Percentiles rank a stretch among this genome's conserved stretches.
These are phyloP conservation scores for Meiosimyza platycephala DNA, from an alignment of 2,888 invertebrate genomes.

Conservation along the genomic window DNA sequence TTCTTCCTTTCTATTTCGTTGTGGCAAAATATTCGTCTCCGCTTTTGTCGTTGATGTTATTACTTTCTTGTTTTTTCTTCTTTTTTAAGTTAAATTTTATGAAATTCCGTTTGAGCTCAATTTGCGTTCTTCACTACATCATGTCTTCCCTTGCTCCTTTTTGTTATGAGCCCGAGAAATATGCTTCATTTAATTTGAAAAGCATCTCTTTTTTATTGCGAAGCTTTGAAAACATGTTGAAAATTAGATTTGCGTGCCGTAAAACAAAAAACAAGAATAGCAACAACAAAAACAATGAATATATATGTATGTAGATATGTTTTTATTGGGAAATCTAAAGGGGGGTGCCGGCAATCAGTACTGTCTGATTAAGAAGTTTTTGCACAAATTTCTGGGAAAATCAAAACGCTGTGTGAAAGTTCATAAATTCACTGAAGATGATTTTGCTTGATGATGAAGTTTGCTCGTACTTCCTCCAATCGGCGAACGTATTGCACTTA, in stretches of 20 bases:
- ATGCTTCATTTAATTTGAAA: conserved; percentile 40
- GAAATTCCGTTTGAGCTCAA: conserved; percentile 33
- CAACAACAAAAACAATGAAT: neutral
- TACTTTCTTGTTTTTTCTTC: neutral
- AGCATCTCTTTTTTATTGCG: conserved; percentile 10
- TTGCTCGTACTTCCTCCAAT: too few species aligned
- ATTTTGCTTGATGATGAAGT: too few species aligned
- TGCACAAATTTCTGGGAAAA: too few species aligned
- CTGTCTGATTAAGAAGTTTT: too few species aligned
- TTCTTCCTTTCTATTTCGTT: neutral
- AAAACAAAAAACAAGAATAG: conserved; percentile 8
- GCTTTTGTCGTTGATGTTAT: neutral
- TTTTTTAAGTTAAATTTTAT: conserved; percentile 6
- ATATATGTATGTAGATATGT: too few species aligned
- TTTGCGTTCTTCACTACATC: conserved; percentile 11
- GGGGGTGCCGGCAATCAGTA: too few species aligned
- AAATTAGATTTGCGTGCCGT: conserved; percentile 1
- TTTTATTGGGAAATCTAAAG: too few species aligned
- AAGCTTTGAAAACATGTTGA: conserved; percentile 21
- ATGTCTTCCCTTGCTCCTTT: conserved; percentile 1
- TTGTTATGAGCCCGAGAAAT: conserved; percentile 31
- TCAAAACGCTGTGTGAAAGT: too few species aligned
- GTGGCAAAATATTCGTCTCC: neutral
- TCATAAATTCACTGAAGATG: too few species aligned
- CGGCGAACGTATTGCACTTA: too few species aligned